Evolutionary conservation across 2,113 vertebrate species (phyloP).

Genomic region (Trogon surrucura): DNA sequence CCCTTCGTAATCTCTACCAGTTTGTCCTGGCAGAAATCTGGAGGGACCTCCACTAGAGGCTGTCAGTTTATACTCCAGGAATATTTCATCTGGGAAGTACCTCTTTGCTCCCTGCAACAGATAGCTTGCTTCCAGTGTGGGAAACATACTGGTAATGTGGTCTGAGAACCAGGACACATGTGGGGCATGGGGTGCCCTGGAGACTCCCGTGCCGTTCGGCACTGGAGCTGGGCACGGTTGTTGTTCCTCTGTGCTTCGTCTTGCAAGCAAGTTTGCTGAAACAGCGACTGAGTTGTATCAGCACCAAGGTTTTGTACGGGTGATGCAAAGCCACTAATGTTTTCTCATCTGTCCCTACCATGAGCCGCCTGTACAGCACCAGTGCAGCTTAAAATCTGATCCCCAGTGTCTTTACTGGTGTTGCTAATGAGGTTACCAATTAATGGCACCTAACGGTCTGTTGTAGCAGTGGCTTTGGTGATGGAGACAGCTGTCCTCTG

Average conservation of each 20-base stretch:
- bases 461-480: slow-evolving; percentile 36
- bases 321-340: background rate
- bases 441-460: slow-evolving; percentile 60
- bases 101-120: background rate
- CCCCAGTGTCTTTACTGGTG: slow-evolving; percentile 13
- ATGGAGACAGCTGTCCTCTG: slow-evolving; percentile 41
- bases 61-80: background rate
- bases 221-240: background rate
- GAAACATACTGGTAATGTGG: background rate
- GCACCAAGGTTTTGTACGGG: background rate
- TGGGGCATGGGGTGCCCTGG: background rate
- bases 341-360: background rate
- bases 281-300: background rate
- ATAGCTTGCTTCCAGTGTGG: background rate
- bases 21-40: background rate
- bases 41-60: background rate
- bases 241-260: background rate
- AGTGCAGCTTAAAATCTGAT: slow-evolving; percentile 4
- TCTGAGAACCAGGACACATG: accelerated
- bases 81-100: background rate
- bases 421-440: slow-evolving; percentile 57
- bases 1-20: background rate
- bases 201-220: background rate
- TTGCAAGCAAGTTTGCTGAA: background rate
- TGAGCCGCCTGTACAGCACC: background rate